phyloP scores from a whole-genome alignment of 2,888 invertebrate genomes.

The Mimas tiliae region DNA sequence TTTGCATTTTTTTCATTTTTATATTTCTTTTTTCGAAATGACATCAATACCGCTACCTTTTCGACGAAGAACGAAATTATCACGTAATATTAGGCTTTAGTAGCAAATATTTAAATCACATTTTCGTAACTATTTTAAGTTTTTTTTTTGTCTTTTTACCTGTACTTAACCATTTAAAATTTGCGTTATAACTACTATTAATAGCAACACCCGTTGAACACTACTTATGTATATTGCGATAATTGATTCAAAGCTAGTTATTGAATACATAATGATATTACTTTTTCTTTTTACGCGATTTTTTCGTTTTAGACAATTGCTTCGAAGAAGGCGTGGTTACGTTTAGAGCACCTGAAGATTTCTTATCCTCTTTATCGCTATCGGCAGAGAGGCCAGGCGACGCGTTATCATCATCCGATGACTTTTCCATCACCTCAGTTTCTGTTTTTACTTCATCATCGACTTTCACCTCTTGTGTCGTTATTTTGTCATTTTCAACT shows the following conservation, averaged over 20 bases:
- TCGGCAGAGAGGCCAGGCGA: constrained; percentile 82
- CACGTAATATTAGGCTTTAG: constrained; percentile 42
- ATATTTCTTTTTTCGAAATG: constrained; percentile 65
- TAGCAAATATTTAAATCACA: constrained; percentile 46
- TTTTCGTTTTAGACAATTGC: constrained; percentile 79
- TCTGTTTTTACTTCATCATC: constrained; percentile 66
- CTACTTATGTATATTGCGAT: constrained; percentile 43
- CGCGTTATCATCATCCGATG: constrained; percentile 84
- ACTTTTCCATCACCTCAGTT: constrained; percentile 77
- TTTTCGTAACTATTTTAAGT: constrained; percentile 45
- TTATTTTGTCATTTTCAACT: constrained; percentile 72
- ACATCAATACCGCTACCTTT: constrained; percentile 56
- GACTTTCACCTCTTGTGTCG: constrained; percentile 67
- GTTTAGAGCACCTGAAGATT: constrained; percentile 65
- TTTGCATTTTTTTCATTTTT: constrained; percentile 75
- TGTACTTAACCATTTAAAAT: constrained; percentile 62
- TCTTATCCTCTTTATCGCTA: constrained; percentile 83
- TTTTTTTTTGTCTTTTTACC: constrained; percentile 71
- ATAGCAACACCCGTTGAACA: constrained; percentile 59
- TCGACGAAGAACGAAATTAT: constrained; percentile 45
- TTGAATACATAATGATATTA: constrained; percentile 74
- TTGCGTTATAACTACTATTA: constrained; percentile 61
- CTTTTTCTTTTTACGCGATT: constrained; percentile 86
- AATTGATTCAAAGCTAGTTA: constrained; percentile 50
- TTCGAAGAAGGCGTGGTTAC: constrained; percentile 66